Evolutionary conservation across 35 echinoderm and acorn worm genomes (phyloP).

Genomic region (Holothuria glaberrima): DNA sequence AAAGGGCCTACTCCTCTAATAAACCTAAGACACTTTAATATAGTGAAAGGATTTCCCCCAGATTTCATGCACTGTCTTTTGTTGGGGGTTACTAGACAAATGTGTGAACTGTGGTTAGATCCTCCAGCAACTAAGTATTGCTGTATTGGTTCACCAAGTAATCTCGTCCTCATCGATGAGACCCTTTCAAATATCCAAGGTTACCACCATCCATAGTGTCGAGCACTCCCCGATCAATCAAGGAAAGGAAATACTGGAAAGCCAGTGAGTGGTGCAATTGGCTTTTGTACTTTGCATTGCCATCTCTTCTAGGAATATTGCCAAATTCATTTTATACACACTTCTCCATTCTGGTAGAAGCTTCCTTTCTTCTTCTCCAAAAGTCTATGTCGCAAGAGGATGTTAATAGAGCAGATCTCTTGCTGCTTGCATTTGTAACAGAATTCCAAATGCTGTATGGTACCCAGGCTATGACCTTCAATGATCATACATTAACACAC

Average conservation of each 20-base stretch:
- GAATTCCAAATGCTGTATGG: constrained; percentile 67
- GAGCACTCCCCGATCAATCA: constrained; percentile 39
- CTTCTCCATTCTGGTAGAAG: constrained; percentile 51
- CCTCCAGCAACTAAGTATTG: background rate
- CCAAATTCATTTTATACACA: constrained; percentile 52
- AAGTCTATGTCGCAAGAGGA: constrained; percentile 44
- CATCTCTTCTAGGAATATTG: constrained; percentile 46
- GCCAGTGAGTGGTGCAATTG: constrained; percentile 73
- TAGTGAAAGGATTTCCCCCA: constrained; percentile 70
- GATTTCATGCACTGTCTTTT: constrained; percentile 76
- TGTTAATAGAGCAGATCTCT: constrained; percentile 41
- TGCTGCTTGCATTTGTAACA: constrained; percentile 55
- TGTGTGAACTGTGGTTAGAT: constrained; percentile 56
- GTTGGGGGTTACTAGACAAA: constrained; percentile 63
- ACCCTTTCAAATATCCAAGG: background rate
- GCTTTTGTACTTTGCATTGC: constrained; percentile 59
- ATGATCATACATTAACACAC: constrained; percentile 67
- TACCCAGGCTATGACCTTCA: constrained; percentile 63
- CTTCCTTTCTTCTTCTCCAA: constrained; percentile 61
- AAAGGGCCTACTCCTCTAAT: constrained; percentile 72
- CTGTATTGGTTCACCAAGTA: constrained; percentile 43
- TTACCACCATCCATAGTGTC: constrained; percentile 37
- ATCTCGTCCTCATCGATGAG: background rate
- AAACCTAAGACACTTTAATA: constrained; percentile 56
- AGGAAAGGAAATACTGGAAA: constrained; percentile 71